Base-by-base conservation (phyloP, 1,140 invertebrate species). In the Steinernema khuongi region DNA sequence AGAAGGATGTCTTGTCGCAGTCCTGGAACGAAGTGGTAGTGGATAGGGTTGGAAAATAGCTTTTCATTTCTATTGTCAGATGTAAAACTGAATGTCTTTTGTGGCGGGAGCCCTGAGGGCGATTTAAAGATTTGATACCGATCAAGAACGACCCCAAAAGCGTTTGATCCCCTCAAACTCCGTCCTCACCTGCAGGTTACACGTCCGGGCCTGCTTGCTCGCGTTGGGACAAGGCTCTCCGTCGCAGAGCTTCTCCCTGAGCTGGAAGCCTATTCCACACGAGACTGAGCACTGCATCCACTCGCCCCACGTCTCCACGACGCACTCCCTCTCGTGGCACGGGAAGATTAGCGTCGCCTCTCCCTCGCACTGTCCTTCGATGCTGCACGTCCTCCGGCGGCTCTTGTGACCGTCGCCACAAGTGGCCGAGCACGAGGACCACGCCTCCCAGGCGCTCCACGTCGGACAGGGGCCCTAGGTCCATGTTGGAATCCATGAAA, bases 191-290 rank as follows among this genome's bases (percentile, higher is more conserved):
- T 83, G 77, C 30, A 81, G 75, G 77, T 84, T 85, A 67, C 82
- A 84, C 7, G 82, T 84, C 31, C 84, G 75, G 19, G 82, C 82
- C 70, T 84, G 81, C 33, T 85, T 85, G 19, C 76, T 75, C 4
- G 74, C 69, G n/a, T 71, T 71, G 7, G 77, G 26, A 76, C 82
- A 85, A 0, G 72, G 50, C 26, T 75, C 68, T 0, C 74, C 75
- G 31, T 75, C 75, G 66, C 82, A 84, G 1, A 78, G 67, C 50
- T 77, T 50, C 70, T 84, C 84, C 32, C 82, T 30, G 19, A 84
- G 44, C 75, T 84, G 82, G 50, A 84, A 84, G 17, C 83, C 83
- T 31, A 85, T 85, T 14, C 83, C 83, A 66, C 83, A 85, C 4
- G 76, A 76, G 1, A 83, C 82, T 7, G 77, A 82, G 36, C 81